A percentile compares a stretch with the other conserved stretches of the same genome.
phyloP scores from a whole-genome alignment of 2,888 invertebrate genomes.

The Antheraea assamensis region DNA sequence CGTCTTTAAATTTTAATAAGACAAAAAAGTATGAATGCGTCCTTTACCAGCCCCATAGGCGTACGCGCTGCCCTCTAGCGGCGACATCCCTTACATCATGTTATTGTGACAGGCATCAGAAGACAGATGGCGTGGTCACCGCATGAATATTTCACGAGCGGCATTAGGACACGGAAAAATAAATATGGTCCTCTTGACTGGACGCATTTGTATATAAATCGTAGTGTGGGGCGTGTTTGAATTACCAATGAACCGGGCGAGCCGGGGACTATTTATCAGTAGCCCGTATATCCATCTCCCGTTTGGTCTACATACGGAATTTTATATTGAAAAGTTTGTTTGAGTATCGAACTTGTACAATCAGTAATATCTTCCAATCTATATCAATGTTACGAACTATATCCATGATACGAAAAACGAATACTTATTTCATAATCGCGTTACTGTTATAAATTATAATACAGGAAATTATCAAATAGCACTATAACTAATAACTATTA shows the following conservation, averaged over 20 bases:
- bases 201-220: slow-evolving; percentile 78
- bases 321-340: slow-evolving; percentile 59
- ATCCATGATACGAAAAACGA: no score
- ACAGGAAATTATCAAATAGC: no score
- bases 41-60: background rate
- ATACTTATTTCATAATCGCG: no score
- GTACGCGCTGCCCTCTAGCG: slow-evolving; percentile 29
- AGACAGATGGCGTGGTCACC: slow-evolving; percentile 74
- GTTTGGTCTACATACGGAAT: slow-evolving; percentile 48
- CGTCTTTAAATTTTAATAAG: no score
- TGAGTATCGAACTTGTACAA: slow-evolving; percentile 7
- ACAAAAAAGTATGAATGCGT: no score
- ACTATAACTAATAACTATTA: no score
- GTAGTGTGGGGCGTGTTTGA: slow-evolving; percentile 68
- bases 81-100: slow-evolving; percentile 53
- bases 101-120: slow-evolving; percentile 68
- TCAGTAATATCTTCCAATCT: background rate
- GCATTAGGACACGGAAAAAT: slow-evolving; percentile 78
- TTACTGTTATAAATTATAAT: no score
- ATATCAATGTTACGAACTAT: no score
- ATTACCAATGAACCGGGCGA: slow-evolving; percentile 55
- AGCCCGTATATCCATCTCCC: slow-evolving; percentile 62
- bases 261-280: slow-evolving; percentile 66
- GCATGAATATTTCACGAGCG: slow-evolving; percentile 78
- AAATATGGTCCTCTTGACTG: slow-evolving; percentile 74